Conservation (phyloP, 2,888 invertebrate species). For the Apodemia zela region DNA sequence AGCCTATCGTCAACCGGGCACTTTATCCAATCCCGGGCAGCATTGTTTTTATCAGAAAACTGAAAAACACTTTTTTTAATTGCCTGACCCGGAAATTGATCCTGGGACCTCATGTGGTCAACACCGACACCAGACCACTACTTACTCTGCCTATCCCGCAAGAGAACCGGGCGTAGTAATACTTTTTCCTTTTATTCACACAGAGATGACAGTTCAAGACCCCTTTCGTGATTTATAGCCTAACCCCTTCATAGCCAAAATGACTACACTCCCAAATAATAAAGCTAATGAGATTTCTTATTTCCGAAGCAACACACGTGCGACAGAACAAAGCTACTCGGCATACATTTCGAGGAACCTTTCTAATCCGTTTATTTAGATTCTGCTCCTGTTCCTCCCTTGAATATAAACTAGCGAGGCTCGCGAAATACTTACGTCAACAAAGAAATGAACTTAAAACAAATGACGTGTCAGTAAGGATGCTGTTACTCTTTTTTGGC, state of each 20-base stretch:
- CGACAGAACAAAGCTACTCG: conserved; percentile 34
- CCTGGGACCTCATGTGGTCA: no score
- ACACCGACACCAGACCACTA: no score
- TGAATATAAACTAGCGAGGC: conserved; percentile 35
- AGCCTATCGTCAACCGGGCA: no score
- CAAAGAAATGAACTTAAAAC: conserved; percentile 23
- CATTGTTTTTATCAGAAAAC: no score
- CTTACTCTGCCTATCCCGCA: no score
- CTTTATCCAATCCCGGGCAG: no score
- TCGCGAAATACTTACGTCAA: conserved; percentile 25
- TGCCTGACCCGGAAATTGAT: no score
- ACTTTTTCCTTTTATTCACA: neutral
- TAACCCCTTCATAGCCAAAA: conserved; percentile 12
- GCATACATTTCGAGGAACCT: conserved; percentile 35
- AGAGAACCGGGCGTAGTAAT: no score
- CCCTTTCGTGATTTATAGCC: neutral
- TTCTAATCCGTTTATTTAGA: conserved; percentile 40
- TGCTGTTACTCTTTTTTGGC: neutral
- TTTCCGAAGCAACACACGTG: conserved; percentile 34
- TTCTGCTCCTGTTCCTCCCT: conserved; percentile 29
- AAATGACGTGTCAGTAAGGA: conserved; percentile 18
- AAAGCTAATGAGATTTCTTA: conserved; percentile 33
- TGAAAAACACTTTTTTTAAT: no score
- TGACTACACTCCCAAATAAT: conserved; percentile 18
- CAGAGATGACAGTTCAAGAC: neutral